phyloP scores from a whole-genome alignment of 2,888 invertebrate genomes.

The Eupithecia insigniata region DNA sequence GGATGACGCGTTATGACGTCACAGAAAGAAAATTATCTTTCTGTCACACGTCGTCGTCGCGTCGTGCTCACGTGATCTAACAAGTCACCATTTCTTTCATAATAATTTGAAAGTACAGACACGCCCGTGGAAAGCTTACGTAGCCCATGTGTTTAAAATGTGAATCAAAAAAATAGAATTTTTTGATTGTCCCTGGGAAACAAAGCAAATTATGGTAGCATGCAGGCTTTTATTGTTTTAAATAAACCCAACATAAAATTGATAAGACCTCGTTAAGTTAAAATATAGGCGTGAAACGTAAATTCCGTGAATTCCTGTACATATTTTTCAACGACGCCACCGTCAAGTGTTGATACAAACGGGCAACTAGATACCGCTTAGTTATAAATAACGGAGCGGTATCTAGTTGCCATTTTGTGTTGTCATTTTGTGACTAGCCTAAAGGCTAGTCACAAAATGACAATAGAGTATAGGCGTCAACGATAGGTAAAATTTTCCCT shows the following conservation, averaged over 20 bases:
- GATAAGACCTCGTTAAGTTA: constrained; percentile 6
- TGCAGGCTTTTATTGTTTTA: background rate
- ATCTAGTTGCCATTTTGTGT: no score
- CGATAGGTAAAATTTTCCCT: no score
- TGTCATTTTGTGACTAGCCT: no score
- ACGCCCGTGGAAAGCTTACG: background rate
- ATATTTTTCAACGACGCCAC: constrained; percentile 10
- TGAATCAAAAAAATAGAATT: no score
- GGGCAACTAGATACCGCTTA: background rate
- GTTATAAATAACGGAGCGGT: no score
- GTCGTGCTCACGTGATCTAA: background rate
- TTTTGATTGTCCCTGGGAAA: background rate
- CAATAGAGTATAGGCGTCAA: background rate
- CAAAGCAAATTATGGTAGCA: background rate
- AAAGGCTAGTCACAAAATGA: background rate
- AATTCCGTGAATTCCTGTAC: constrained; percentile 3
- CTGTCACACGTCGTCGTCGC: background rate
- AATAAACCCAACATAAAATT: constrained; percentile 5
- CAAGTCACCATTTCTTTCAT: background rate
- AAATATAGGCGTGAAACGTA: constrained; percentile 14
- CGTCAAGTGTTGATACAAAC: background rate
- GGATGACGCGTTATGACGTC: background rate
- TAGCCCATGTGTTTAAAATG: background rate
- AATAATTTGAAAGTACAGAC: background rate
- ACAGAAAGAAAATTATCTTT: background rate